Percentiles rank a stretch among this genome's conserved stretches.
Evolutionary conservation across 2,797 vertebrate genomes (phyloP).

Genomic region (Serranus cabrilla): DNA sequence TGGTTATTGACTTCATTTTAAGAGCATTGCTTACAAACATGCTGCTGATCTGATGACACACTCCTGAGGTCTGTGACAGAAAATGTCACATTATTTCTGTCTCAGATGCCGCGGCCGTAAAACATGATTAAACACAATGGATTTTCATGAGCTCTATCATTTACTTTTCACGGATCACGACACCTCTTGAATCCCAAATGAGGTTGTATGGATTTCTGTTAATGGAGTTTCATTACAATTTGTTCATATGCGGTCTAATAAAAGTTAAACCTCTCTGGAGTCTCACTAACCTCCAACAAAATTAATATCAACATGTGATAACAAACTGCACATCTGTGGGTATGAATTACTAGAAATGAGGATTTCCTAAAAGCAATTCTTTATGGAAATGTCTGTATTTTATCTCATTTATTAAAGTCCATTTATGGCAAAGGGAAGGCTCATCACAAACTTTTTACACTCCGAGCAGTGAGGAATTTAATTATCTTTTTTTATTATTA

Average conservation of each 20-base stretch:
- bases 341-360: background rate
- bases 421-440: background rate
- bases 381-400: background rate
- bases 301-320: background rate
- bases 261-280: background rate
- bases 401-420: background rate
- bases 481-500: too few relatives aligned
- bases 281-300: background rate
- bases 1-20: background rate
- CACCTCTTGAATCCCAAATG: background rate
- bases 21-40: background rate
- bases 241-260: background rate
- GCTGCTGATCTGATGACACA: background rate
- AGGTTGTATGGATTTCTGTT: slow-evolving; percentile 9
- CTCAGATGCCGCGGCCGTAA: background rate
- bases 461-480: too few relatives aligned
- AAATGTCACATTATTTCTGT: slow-evolving; percentile 11
- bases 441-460: background rate
- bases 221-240: slow-evolving; percentile 17
- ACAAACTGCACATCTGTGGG: background rate
- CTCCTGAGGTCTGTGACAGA: background rate
- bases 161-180: background rate
- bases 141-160: background rate
- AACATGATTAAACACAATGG: background rate
- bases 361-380: too few relatives aligned